Evolutionary conservation across 2,797 vertebrate species (phyloP), one percentile per base, ranked within the genome.

Genomic region (Mormyrops boulengeri): DNA sequence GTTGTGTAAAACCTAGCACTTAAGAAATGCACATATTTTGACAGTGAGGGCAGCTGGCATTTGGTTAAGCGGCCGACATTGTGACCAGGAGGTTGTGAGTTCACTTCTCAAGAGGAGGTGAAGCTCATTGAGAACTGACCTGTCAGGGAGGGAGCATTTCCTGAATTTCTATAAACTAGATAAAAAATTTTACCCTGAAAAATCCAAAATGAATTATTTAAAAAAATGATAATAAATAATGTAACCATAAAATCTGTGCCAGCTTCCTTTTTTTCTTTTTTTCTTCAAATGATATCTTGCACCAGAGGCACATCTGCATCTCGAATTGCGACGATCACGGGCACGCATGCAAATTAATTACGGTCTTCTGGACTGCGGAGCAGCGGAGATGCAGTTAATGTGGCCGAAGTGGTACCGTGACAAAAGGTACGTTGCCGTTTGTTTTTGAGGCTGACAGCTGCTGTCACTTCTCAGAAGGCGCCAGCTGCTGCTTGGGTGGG

Each of bases 151-250:
- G 34, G 69, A 77, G 34, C 69, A 77, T 41, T 77, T 14, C 50
- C n/a, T 85, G 41, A 85, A 85, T 85, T 85, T 52, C 49, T 85
- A 52, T 26, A 30, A 85, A 52, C 84, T 26, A 49, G 49, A 85
- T 50, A 9, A 22, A 52, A 85, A 30, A 12, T 11, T 26, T 52
- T 86, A 52, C 85, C 41, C 50, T 2, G 50, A 55, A 30, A 53
- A 86, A 55, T 53, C 49, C 49, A 55, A 85, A 86, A 86, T 86
- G 30, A 86, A 85, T 85, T 55, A 86, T 86, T 30, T 4, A 66
- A 66, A 52, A 86, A 86, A 38, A 12, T 17, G 30, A 47, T 19
- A 11, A 85, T 52, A 47, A 86, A 86, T 86, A 86, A 86, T 85
- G 82, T 85, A 85, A 49, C 44, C 85, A 26, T 53, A 55, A 55